Evolutionary conservation across 2,888 invertebrate species (phyloP).

Genomic region (Leucophenga montana): DNA sequence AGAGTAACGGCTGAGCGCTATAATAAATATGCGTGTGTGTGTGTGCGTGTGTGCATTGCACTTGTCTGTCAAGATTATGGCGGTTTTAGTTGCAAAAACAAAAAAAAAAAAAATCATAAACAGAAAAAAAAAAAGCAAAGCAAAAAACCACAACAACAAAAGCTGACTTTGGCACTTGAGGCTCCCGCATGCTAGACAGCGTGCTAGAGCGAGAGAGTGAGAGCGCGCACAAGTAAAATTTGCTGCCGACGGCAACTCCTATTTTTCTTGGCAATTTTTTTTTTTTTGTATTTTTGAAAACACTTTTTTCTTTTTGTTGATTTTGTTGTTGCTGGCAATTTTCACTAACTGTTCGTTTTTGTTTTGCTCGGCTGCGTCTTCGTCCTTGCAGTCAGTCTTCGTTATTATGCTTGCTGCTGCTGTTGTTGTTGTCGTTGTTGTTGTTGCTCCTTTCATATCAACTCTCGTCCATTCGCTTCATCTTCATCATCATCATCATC

Average conservation of each 20-base stretch:
- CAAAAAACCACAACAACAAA: too few relatives aligned
- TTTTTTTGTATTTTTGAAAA: conserved; percentile 14
- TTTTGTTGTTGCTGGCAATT: conserved; percentile 8
- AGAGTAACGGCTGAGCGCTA: conserved; percentile 34
- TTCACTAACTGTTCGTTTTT: background rate
- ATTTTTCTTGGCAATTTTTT: conserved; percentile 61
- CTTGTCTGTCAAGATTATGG: conserved; percentile 66
- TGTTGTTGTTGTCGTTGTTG: conserved; percentile 39
- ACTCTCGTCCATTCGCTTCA: too few relatives aligned
- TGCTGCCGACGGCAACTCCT: conserved; percentile 66
- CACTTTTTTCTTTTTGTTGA: conserved; percentile 17
- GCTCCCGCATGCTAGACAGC: background rate
- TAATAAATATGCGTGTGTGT: conserved; percentile 9
- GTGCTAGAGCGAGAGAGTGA: background rate
- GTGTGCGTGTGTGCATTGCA: conserved; percentile 44
- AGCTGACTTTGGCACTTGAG: background rate
- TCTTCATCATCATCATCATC: conserved; percentile 1
- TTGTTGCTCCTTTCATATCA: conserved; percentile 5
- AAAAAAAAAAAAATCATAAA: too few relatives aligned
- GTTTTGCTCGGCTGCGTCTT: conserved; percentile 11
- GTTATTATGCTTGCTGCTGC: conserved; percentile 30
- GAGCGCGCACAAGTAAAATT: background rate
- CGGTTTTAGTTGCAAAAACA: conserved; percentile 49
- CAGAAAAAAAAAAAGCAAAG: too few relatives aligned
- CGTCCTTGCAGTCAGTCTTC: conserved; percentile 8